Evolutionary conservation across 1,140 invertebrate species (phyloP).

Genomic region (Neodiprion pinetum): DNA sequence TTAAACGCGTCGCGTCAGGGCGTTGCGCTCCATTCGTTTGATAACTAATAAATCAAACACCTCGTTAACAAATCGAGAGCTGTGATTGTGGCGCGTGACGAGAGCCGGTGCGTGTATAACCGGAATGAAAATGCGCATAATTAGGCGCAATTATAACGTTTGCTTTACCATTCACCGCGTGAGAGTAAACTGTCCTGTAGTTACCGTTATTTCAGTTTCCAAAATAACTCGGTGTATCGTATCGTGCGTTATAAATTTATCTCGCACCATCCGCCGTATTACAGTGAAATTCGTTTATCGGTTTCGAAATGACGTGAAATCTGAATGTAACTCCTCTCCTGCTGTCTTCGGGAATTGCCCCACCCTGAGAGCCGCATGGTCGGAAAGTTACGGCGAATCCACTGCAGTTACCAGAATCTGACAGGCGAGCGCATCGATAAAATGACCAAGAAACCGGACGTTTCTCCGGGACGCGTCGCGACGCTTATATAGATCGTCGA

Average conservation of each 20-base stretch:
- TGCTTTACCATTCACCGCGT: neutral
- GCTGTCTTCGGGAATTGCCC: too few relatives aligned
- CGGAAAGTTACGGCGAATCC: too few relatives aligned
- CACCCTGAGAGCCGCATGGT: too few relatives aligned
- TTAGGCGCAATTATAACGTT: conserved; percentile 4
- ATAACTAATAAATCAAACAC: conserved; percentile 19
- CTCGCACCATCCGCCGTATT: too few relatives aligned
- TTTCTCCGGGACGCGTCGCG: neutral
- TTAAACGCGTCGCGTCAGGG: neutral
- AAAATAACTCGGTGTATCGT: too few relatives aligned
- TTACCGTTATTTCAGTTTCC: neutral
- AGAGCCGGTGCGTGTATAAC: neutral
- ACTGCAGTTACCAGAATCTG: too few relatives aligned
- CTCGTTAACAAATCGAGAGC: conserved; percentile 2
- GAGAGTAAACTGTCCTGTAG: neutral
- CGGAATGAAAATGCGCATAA: neutral
- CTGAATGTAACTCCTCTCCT: too few relatives aligned
- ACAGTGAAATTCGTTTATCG: too few relatives aligned
- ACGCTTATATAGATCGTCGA: neutral
- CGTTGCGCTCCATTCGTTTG: neutral
- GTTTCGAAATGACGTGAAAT: too few relatives aligned
- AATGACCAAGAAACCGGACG: neutral
- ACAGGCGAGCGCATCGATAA: too few relatives aligned
- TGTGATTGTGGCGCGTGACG: neutral
- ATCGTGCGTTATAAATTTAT: too few relatives aligned